Evolutionary conservation across 2,113 vertebrate species (phyloP).

Genomic region (Alosa alosa): DNA sequence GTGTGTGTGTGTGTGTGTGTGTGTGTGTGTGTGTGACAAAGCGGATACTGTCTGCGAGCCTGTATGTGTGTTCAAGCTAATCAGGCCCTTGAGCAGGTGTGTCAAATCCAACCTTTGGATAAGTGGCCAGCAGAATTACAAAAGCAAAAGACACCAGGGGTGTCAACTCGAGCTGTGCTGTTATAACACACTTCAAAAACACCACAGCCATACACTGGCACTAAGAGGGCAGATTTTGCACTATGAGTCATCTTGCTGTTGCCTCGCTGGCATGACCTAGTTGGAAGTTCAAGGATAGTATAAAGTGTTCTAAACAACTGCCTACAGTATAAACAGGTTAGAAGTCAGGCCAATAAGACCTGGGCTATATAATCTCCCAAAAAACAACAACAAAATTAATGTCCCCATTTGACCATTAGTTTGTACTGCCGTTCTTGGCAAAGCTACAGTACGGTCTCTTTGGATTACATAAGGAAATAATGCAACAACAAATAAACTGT

Average conservation of each 20-base stretch:
- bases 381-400: background rate
- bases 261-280: background rate
- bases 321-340: background rate
- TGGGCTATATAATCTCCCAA: background rate
- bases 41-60: background rate
- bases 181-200: background rate
- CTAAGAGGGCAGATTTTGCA: background rate
- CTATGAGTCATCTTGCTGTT: background rate
- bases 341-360: background rate
- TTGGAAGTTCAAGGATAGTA: constrained; percentile 10
- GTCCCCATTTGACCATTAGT: constrained; percentile 12
- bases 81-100: constrained; percentile 52
- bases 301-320: background rate
- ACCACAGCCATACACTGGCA: background rate
- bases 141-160: background rate
- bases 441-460: background rate
- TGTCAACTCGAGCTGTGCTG: background rate
- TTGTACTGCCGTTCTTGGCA: constrained; percentile 11
- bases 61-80: constrained; percentile 20
- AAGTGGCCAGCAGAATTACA: background rate
- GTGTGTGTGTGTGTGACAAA: background rate
- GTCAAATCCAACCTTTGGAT: constrained; percentile 21
- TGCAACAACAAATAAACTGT: background rate
- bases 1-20: background rate
- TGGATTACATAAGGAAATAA: constrained; percentile 12